Conservation (phyloP, 2,888 invertebrate species). For the Phlogophora meticulosa region DNA sequence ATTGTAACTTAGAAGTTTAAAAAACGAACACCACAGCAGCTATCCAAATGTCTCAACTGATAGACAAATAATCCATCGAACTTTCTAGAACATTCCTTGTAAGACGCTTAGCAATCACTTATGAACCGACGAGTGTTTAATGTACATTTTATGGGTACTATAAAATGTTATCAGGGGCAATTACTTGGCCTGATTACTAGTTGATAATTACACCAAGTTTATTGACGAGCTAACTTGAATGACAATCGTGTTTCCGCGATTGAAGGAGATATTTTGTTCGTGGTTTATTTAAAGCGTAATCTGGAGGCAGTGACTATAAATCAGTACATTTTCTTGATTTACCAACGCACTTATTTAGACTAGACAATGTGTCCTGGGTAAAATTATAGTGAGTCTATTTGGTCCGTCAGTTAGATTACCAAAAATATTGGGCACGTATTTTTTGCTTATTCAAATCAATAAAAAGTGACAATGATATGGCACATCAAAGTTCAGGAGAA, state of each 20-base stretch:
- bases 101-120: slow-evolving; percentile 74
- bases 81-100: slow-evolving; percentile 12
- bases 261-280: not conserved
- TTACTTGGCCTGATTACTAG: slow-evolving; percentile 69
- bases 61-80: not conserved
- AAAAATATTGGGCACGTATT: no score
- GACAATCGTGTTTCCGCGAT: slow-evolving; percentile 24
- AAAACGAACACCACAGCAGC: no score
- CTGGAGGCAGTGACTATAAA: no score
- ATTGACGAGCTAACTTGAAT: slow-evolving; percentile 38
- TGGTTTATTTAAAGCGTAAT: not conserved
- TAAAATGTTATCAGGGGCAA: slow-evolving; percentile 74
- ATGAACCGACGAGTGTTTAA: slow-evolving; percentile 73
- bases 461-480: no score
- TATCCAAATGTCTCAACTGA: not conserved
- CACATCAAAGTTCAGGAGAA: no score
- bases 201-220: slow-evolving; percentile 65
- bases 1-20: no score
- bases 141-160: slow-evolving; percentile 74
- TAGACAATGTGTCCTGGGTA: no score
- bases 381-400: no score
- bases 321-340: no score
- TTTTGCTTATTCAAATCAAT: no score
- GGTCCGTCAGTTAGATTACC: no score
- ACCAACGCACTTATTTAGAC: no score